Base-by-base conservation (phyloP, 2,797 vertebrate genomes). In the Yasuhikotakia modesta region DNA sequence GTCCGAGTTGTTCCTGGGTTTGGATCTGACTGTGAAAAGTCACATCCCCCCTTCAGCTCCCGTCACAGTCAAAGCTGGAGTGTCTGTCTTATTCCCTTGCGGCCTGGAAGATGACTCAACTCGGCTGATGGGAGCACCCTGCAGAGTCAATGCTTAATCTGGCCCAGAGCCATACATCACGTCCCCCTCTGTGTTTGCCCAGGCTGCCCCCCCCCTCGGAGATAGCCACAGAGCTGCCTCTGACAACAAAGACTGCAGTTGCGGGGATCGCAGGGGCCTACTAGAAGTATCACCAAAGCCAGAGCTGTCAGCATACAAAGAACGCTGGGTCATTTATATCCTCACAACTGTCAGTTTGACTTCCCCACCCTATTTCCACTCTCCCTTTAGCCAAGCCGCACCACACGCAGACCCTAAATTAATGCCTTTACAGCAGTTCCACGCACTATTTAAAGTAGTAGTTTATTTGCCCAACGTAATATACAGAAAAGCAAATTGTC, bases 21-120 rank as follows among this genome's bases (percentile, higher is more conserved):
- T 91, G 85, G 89, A 88, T 85, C 82, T 88, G 81, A 85, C 90
- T 92, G 93, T 90, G 93, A 93, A 94, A 94, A 93, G 87, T 92
- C 91, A 89, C 91, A 93, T 91, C 88, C 86, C 83, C 87, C 83
- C 77, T 81, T 60, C 76, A 91, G 79, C 84, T 80, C 84, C 74
- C 75, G 87, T 86, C 84, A 84, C 71, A 88, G 89, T 92, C 85
- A 90, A 92, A 92, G 79, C 90, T 79, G 21, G 68, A 87, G 89
- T 90, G 92, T 92, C 88, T 85, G 85, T 85, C 80, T 30, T 39
- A 81, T 60, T 0, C 2, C 64, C 85, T 72, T 76, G 19, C 75
- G 69, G 58, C 55, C 87, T 87, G 58, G 87, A 82, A 82, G 70
- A 78, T 57, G 74, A 83, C 86, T 81, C 58, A 74, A 90, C 87